These are phyloP conservation scores for Nycticebus coucang DNA, from an alignment of 2,113 vertebrate genomes.

Conservation along the genomic window DNA sequence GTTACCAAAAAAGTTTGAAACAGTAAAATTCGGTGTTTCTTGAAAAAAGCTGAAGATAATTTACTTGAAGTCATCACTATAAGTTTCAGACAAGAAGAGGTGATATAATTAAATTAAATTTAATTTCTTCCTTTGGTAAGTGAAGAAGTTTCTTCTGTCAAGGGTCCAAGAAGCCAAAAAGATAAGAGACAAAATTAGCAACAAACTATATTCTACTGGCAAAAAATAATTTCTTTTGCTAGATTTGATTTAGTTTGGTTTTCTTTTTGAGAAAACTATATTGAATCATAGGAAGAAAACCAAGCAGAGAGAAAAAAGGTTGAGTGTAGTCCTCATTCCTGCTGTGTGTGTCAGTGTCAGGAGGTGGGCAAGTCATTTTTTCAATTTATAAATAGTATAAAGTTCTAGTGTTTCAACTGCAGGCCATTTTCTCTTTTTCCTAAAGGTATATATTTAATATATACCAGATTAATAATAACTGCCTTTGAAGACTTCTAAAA, in stretches of 20 bases:
- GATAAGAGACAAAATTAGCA: not conserved
- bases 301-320: not conserved
- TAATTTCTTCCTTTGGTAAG: not conserved
- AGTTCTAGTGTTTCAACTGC: not conserved
- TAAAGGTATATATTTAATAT: not conserved
- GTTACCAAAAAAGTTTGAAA: not conserved
- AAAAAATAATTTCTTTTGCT: not conserved
- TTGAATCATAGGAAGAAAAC: constrained; percentile 3
- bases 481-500: not conserved
- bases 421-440: not conserved
- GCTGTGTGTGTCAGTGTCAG: not conserved
- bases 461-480: not conserved
- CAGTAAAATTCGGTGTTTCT: not conserved
- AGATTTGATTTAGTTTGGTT: not conserved
- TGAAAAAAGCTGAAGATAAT: not conserved
- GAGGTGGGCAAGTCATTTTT: not conserved
- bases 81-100: not conserved
- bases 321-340: not conserved
- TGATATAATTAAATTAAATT: not conserved
- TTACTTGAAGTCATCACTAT: not conserved
- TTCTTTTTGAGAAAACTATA: not conserved
- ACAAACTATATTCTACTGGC: not conserved
- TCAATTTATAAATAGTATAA: not conserved
- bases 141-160: not conserved
- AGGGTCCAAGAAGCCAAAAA: not conserved